A percentile compares a stretch with the other conserved stretches of the same genome.
Conservation (phyloP, 2,888 invertebrate species). For the Zootermopsis nevadensis region DNA sequence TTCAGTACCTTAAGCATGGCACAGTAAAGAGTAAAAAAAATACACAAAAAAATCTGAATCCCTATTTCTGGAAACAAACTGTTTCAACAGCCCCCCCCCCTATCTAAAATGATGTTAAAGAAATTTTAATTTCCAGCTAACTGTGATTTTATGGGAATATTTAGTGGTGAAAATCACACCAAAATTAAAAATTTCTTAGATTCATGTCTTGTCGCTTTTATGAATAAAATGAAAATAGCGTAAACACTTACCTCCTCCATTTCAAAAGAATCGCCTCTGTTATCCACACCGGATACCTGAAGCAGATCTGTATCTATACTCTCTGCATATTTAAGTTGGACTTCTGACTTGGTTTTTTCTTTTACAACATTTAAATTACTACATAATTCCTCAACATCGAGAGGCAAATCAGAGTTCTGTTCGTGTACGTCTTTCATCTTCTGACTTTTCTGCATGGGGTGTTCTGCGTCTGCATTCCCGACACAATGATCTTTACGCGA, state of each 20-base stretch:
- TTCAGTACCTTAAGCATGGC: too few species aligned
- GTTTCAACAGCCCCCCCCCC: too few species aligned
- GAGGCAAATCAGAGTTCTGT: not conserved
- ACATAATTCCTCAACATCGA: not conserved
- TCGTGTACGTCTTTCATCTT: not conserved
- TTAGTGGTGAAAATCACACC: too few species aligned
- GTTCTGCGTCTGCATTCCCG: not conserved
- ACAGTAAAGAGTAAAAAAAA: too few species aligned
- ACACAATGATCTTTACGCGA: too few species aligned
- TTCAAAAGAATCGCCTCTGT: conserved; percentile 50
- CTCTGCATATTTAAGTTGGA: not conserved
- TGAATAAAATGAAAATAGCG: not conserved
- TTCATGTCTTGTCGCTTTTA: not conserved
- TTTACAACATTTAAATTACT: not conserved
- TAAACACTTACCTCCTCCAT: conserved; percentile 51
- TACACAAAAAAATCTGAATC: too few species aligned
- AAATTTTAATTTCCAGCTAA: too few species aligned
- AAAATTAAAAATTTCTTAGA: too few species aligned
- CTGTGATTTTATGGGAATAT: too few species aligned
- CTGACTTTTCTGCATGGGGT: not conserved
- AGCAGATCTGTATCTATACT: not conserved
- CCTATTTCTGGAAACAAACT: too few species aligned
- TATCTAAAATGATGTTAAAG: too few species aligned
- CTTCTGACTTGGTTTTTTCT: not conserved
- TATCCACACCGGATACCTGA: conserved; percentile 12